Evolutionary conservation across 1,140 invertebrate genomes (phyloP), one percentile per base, ranked within the genome.

Genomic region (Maniola jurtina): DNA sequence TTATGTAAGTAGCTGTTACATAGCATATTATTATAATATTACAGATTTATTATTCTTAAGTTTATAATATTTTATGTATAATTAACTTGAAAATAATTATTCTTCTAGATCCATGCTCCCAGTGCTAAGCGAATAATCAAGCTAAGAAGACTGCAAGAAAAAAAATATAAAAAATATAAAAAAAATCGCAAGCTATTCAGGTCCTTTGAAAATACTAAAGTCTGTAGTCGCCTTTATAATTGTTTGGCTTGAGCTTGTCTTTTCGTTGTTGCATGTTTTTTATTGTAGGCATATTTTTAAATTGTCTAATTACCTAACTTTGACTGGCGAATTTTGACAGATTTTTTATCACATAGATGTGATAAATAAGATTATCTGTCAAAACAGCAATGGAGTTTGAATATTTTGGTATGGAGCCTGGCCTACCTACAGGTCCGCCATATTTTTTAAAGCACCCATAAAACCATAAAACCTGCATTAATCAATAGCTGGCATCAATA

Each of bases 61-160:
- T 25, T 25, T 25, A 4, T 25, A 25, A 25, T 25, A 25, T 8
- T 8, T 42, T 50, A 50, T 15, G 1, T 7, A 50, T 50, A 34
- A 34, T 55, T 64, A 47, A 57, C 8, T 42, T 42, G 7, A 14
- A 34, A 45, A 45, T 60, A 58, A 36, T 63, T 59, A 52, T 68
- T 64, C 64, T 68, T 93, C 83, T 93, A 94, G 94, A 94, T 95
- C 94, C 84, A 94, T 95, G 91, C 93, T 95, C 90, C 94, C 94
- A 76, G 94, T 95, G 88, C 92, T 95, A 93, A 95, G 92, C 88
- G 94, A 95, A 93, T 95, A 94, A 77, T 68, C 83, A 72, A 83
- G 78, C 73, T 84, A 92, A 88, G 91, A 92, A 92, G 92, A 91
- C 86, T 85, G 83, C 83, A 85, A 88, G 83, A 83, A 83, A 80